Base-by-base conservation (phyloP, 2,797 vertebrate genomes). In the Anabacerthia variegaticeps region DNA sequence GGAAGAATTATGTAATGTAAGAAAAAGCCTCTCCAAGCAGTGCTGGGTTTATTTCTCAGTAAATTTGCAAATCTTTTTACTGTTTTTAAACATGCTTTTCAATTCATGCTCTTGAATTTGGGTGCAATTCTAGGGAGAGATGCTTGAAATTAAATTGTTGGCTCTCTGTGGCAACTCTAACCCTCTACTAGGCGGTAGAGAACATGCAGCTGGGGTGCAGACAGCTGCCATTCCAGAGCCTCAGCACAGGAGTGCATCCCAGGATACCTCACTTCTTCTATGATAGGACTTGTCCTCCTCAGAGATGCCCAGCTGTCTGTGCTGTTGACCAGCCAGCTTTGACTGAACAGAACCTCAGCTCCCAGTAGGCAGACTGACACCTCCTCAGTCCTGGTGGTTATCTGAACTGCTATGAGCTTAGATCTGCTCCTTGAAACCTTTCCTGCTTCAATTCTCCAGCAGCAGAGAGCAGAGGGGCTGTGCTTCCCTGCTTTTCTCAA, bases 111-210 rank as follows among this genome's bases (percentile, higher is more conserved):
- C 49, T 92, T 85, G 83, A 89, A 86, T 92, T 92, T 82, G 61
- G 49, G 59, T 73, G 58, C 71, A 82, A 51, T 92, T 94, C 61
- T 66, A 71, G 72, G 51, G 58, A 85, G 43, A 87, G 63, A 37
- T 92, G 54, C 66, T 93, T 89, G 92, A 91, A 85, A 93, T 91
- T 71, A 74, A 95, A 62, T 82, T 75, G 22, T 86, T 77, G 56
- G 41, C 54, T 71, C 39, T 85, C 44, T 78, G 54, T 88, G 59
- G 62, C 72, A 74, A 52, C 52, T 76, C 63, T 92, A 52, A 66
- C 43, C 26, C 43, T 91, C 56, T 22, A 5, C 52, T 63, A 54
- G 79, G 41, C 65, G 83, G 79, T 52, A 59, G 65, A 80, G 49
- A 62, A 67, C 19, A n/a, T 39, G 68, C 77, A 89, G 80, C 78